These are phyloP conservation scores for Serilophus lunatus DNA, from an alignment of 2,113 vertebrate species.

Conservation along the genomic window DNA sequence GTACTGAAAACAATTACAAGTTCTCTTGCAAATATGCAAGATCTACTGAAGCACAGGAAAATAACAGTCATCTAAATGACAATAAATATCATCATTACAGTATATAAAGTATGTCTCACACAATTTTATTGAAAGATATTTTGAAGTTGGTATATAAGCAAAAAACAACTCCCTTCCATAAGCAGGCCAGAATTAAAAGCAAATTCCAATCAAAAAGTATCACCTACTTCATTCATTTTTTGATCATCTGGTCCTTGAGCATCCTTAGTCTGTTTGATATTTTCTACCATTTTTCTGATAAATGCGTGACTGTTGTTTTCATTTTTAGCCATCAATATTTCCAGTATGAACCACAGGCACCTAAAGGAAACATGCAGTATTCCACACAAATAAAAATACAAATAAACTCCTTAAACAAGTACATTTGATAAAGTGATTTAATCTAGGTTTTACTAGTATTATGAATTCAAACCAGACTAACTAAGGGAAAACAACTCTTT, in stretches of 20 bases:
- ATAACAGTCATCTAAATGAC: background rate
- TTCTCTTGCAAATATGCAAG: background rate
- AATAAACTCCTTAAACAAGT: background rate
- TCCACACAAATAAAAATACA: background rate
- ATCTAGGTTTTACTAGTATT: background rate
- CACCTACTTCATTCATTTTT: constrained; percentile 94
- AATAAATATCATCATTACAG: background rate
- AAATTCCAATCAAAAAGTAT: background rate
- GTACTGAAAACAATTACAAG: background rate
- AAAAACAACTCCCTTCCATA: background rate
- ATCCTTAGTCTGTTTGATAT: constrained; percentile 98
- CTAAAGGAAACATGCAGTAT: constrained; percentile 59
- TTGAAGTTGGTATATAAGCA: background rate
- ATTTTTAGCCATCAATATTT: constrained; percentile 98
- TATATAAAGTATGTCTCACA: background rate
- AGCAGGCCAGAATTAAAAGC: background rate
- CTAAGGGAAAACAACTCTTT: background rate
- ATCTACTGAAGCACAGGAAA: background rate
- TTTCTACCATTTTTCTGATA: constrained; percentile 99
- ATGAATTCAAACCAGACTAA: background rate
- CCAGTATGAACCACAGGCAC: constrained; percentile 96
- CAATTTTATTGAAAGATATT: background rate
- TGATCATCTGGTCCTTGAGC: constrained; percentile 89
- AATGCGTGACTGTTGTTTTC: constrained; percentile 99
- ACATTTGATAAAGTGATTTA: background rate